Evolutionary conservation across 2,797 vertebrate species (phyloP), one percentile per base, ranked within the genome.

Genomic region (Hoplostethus atlanticus): DNA sequence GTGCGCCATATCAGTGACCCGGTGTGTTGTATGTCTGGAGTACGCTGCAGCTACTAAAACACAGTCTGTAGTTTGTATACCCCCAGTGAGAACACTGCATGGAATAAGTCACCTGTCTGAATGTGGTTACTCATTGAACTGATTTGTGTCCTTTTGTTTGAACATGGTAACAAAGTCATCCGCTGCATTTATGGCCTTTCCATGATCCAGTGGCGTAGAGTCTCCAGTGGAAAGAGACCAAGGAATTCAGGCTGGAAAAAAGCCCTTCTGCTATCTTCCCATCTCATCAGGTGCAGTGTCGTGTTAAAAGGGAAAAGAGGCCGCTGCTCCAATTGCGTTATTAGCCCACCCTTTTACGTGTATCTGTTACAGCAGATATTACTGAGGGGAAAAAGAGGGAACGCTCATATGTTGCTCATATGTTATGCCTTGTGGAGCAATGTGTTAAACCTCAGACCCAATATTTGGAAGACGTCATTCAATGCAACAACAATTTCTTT

Each of bases 131-230:
- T 93, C 79, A 93, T 92, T 93, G 87, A 92, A 73, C 85, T 47
- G 80, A 81, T 84, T 81, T 81, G 73, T 25, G 44, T 80, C 72
- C 68, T 83, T 36, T 83, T 92, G 81, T 90, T 92, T 89, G 83
- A 83, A 79, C 87, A 80, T 77, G 83, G 85, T 84, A 76, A 89
- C 87, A 87, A 91, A 90, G 90, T 81, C 81, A 91, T 89, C 68
- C 28, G 40, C 63, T 79, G 56, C 48, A 64, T 94, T 94, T 94
- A 94, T 91, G 86, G 91, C 86, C 81, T 94, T 94, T 95, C 93
- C 93, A 92, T 91, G 86, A 93, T 90, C 77, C 69, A 58, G 52
- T 60, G 78, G 67, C 71, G 53, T 67, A 57, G 42, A 52, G 77
- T 71, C 77, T 84, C 72, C 71, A 88, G 77, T 91, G 93, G 92